Percentiles rank a stretch among this genome's conserved stretches.
These are phyloP conservation scores for Thamnophis sirtalis DNA, from an alignment of 2,113 vertebrate genomes.

Conservation along the genomic window DNA sequence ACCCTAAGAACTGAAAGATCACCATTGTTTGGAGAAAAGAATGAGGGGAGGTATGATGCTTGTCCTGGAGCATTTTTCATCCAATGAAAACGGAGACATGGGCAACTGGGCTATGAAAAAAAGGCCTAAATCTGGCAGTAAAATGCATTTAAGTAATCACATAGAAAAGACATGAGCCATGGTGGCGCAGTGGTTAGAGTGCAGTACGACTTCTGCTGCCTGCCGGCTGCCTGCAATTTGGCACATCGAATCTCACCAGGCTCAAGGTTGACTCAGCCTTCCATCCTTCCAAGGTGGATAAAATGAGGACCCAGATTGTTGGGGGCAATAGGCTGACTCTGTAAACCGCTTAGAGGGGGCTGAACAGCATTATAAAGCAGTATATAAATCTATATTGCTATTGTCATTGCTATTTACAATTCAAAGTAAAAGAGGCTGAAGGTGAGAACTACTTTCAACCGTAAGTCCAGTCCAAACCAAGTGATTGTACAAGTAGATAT, in stretches of 20 bases:
- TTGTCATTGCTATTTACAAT: background rate
- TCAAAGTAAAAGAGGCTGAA: background rate
- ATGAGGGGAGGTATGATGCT: background rate
- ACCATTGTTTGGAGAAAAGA: background rate
- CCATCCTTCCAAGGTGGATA: too few relatives aligned
- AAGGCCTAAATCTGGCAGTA: background rate
- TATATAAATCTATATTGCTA: too few relatives aligned
- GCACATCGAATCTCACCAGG: too few relatives aligned
- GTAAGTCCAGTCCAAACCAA: background rate
- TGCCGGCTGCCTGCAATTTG: too few relatives aligned
- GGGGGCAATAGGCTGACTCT: too few relatives aligned
- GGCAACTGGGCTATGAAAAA: background rate
- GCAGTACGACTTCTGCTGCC: too few relatives aligned
- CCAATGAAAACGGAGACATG: background rate
- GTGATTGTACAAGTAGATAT: background rate
- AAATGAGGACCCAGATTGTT: too few relatives aligned
- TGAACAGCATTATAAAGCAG: too few relatives aligned
- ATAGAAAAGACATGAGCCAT: background rate
- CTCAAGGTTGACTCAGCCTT: too few relatives aligned
- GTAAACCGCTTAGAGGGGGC: too few relatives aligned
- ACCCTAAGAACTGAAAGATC: background rate
- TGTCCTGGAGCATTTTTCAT: background rate
- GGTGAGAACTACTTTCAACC: background rate
- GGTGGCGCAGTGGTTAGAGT: too few relatives aligned
- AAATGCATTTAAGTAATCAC: background rate